phyloP scores from a whole-genome alignment of 2,797 vertebrate genomes.

The Crenichthys baileyi region DNA sequence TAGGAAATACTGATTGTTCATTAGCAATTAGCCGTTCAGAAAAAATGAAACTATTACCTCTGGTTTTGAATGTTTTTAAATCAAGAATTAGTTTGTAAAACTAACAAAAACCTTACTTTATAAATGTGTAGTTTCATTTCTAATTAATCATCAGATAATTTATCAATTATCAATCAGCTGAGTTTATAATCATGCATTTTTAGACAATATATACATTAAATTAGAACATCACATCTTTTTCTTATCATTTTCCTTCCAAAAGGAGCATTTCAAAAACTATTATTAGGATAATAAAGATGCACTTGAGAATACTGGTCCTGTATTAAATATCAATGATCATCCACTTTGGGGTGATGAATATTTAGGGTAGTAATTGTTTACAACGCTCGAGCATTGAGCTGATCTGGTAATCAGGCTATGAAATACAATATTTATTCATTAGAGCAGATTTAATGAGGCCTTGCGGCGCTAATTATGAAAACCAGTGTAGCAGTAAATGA shows the following conservation, averaged over 20 bases:
- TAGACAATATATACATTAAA: slow-evolving; percentile 18
- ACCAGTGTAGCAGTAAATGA: slow-evolving; percentile 99
- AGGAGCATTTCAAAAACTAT: slow-evolving; percentile 81
- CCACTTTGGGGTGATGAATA: slow-evolving; percentile 96
- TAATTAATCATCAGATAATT: slow-evolving; percentile 11
- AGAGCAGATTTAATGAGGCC: slow-evolving; percentile 99
- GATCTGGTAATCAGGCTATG: slow-evolving; percentile 99
- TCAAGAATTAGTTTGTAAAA: background rate
- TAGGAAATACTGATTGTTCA: background rate
- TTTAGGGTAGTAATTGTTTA: slow-evolving; percentile 99
- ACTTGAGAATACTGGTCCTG: slow-evolving; percentile 87
- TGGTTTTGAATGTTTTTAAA: background rate
- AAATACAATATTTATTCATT: slow-evolving; percentile 99
- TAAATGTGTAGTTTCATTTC: slow-evolving; percentile 10
- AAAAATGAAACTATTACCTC: background rate
- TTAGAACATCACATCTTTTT: slow-evolving; percentile 13
- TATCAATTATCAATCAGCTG: slow-evolving; percentile 14
- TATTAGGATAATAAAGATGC: slow-evolving; percentile 89
- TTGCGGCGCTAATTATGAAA: slow-evolving; percentile 99
- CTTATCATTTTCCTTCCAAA: slow-evolving; percentile 36
- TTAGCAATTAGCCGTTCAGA: background rate
- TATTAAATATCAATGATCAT: slow-evolving; percentile 89
- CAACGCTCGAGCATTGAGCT: slow-evolving; percentile 98
- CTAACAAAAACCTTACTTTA: background rate
- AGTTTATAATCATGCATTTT: background rate